A percentile compares a stretch with the other conserved stretches of the same genome.
Evolutionary conservation across 2,888 invertebrate species (phyloP).

Genomic region (Pristionchus japonicus): DNA sequence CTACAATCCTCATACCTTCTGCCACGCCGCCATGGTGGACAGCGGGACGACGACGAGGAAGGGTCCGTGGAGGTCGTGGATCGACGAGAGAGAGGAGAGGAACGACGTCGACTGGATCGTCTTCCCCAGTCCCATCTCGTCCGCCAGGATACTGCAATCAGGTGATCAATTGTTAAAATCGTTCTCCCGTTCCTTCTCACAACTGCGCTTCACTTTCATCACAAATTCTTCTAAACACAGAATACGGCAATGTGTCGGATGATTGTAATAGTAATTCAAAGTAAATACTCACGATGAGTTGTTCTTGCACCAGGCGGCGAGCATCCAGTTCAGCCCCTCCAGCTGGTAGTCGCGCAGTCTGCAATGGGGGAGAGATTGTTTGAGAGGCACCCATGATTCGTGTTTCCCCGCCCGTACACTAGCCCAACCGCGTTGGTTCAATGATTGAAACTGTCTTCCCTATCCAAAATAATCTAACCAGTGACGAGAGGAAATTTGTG

Average conservation of each 20-base stretch:
- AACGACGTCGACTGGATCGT: slow-evolving; percentile 96
- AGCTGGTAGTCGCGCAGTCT: slow-evolving; percentile 94
- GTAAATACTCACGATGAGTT: slow-evolving; percentile 55
- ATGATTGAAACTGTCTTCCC: no score
- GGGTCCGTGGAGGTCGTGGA: slow-evolving; percentile 93
- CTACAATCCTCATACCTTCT: no score
- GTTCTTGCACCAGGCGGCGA: slow-evolving; percentile 95
- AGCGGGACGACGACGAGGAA: slow-evolving; percentile 96
- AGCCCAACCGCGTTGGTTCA: no score
- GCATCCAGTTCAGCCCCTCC: slow-evolving; percentile 98
- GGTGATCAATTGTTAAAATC: background rate
- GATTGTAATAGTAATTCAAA: no score
- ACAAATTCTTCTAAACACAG: background rate
- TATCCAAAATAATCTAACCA: background rate
- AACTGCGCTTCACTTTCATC: background rate
- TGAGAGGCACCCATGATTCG: no score
- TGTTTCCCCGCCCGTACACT: no score
- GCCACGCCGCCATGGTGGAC: slow-evolving; percentile 99
- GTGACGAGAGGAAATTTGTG: background rate
- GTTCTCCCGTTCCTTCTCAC: no score
- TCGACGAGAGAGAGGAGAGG: slow-evolving; percentile 91
- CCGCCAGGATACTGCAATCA: slow-evolving; percentile 87
- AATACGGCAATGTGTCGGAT: no score
- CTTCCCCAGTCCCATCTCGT: slow-evolving; percentile 99
- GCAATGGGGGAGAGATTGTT: background rate